Conservation (phyloP, 1,140 invertebrate genomes). For the Lordiphosa clarofinis region DNA sequence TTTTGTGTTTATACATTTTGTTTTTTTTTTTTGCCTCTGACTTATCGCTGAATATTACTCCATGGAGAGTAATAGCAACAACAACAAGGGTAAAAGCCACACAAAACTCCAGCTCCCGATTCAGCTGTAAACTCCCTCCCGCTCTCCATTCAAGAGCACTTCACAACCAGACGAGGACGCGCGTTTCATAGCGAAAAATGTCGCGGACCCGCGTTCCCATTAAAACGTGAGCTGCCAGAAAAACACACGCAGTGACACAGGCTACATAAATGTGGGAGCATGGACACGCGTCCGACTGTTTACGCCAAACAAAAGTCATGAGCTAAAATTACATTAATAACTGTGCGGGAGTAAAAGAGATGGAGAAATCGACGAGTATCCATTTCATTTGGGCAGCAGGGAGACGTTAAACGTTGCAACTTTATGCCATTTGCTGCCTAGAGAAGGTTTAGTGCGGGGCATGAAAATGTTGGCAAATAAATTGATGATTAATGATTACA, state of each 20-base stretch:
- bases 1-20: conserved; percentile 33
- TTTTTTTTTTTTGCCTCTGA: conserved; percentile 28
- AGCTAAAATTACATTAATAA: conserved; percentile 77
- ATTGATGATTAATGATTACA: too few species aligned
- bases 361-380: background rate
- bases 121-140: conserved; percentile 16
- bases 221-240: conserved; percentile 11
- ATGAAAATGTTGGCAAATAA: too few species aligned
- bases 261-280: conserved; percentile 1
- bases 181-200: conserved; percentile 13
- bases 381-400: too few species aligned
- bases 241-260: background rate
- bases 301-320: conserved; percentile 67
- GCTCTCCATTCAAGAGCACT: background rate
- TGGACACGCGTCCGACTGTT: conserved; percentile 48
- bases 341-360: conserved; percentile 17
- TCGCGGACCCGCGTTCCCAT: conserved; percentile 7
- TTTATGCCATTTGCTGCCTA: too few species aligned
- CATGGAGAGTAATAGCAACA: conserved; percentile 59
- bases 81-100: conserved; percentile 39
- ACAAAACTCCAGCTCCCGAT: conserved; percentile 17
- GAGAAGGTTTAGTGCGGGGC: too few species aligned
- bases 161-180: conserved; percentile 12
- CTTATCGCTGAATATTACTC: conserved; percentile 74
- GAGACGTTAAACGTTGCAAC: too few species aligned